Conservation (phyloP, 2,888 invertebrate species). For the Trissonchulus sp. region DNA sequence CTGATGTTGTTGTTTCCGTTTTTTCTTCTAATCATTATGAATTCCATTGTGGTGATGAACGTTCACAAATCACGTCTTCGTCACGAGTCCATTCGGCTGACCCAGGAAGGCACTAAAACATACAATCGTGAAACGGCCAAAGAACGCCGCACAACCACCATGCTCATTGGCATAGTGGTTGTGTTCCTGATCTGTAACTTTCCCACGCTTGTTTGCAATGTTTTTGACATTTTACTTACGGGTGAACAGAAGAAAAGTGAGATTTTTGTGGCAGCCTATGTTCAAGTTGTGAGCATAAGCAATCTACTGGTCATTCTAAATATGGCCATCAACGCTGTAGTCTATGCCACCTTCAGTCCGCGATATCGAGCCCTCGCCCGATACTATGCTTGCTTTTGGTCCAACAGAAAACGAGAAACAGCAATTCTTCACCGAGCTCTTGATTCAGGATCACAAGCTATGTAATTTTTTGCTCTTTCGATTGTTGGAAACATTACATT, state of each 20-base stretch:
- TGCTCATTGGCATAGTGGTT: slow-evolving; percentile 55
- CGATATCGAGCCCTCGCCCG: slow-evolving; percentile 44
- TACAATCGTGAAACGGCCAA: slow-evolving; percentile 40
- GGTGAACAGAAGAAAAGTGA: slow-evolving; percentile 49
- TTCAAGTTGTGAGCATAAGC: slow-evolving; percentile 39
- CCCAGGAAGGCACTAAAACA: neutral
- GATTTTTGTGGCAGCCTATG: slow-evolving; percentile 25
- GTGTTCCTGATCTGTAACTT: slow-evolving; percentile 55
- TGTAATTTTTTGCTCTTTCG: too few species aligned
- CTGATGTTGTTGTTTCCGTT: slow-evolving; percentile 53
- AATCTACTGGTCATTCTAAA: slow-evolving; percentile 53
- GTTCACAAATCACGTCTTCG: slow-evolving; percentile 49
- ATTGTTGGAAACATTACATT: too few species aligned
- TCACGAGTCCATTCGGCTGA: slow-evolving; percentile 40
- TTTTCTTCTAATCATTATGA: slow-evolving; percentile 51
- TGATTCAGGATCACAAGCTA: too few species aligned
- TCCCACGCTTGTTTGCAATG: slow-evolving; percentile 34
- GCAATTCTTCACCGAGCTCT: neutral
- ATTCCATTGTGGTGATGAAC: slow-evolving; percentile 49
- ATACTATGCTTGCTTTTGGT: slow-evolving; percentile 13
- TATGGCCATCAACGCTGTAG: slow-evolving; percentile 53
- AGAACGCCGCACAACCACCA: slow-evolving; percentile 55
- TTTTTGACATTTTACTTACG: slow-evolving; percentile 39
- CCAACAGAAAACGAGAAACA: neutral
- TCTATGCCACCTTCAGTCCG: slow-evolving; percentile 54